Evolutionary conservation across 2,797 vertebrate species (phyloP), one percentile per base, ranked within the genome.

Genomic region (Thalassophryne amazonica): DNA sequence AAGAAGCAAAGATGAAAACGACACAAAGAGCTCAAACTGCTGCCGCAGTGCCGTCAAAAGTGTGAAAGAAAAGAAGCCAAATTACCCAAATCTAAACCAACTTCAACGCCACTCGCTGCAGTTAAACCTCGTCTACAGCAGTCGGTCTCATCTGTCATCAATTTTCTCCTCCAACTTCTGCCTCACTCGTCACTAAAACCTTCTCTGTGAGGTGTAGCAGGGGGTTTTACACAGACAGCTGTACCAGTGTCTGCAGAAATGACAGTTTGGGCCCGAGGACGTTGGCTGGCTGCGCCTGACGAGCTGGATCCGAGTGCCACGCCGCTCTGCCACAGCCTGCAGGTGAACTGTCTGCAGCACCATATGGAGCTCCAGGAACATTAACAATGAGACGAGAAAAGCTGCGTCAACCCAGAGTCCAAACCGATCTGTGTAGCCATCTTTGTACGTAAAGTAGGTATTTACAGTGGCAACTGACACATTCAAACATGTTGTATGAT

Each of bases 291-390:
- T 85, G 83, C 64, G 83, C 78, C 76, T 77, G 72, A 83, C 82
- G 82, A 83, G 85, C 74, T 81, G 73, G 61, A 88, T 82, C 77
- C 23, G 19, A 80, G 69, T 49, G 8, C 76, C 78, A 78, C 73
- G 72, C 71, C 85, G 87, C 93, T 93, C 92, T 89, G 92, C 90
- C 91, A 92, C 92, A 94, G 94, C 96, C 97, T 92, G 92, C 95
- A 98, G 97, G 95, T 98, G 94, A 96, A 96, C 93, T 95, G 94
- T 96, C 95, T 97, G 93, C 91, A 91, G 88, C 87, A 89, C 95
- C 97, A 99, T 97, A 99, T 98, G 97, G 96, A 96, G 94, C 60
- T 87, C 88, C 89, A 40, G 92, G 93, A 93, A 94, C 98, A 98
- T 95, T 95, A 97, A 98, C 93, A 94, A 91, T 86, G 88, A 94